Conservation (phyloP, 2,113 vertebrate genomes). For the Piaya cayana region DNA sequence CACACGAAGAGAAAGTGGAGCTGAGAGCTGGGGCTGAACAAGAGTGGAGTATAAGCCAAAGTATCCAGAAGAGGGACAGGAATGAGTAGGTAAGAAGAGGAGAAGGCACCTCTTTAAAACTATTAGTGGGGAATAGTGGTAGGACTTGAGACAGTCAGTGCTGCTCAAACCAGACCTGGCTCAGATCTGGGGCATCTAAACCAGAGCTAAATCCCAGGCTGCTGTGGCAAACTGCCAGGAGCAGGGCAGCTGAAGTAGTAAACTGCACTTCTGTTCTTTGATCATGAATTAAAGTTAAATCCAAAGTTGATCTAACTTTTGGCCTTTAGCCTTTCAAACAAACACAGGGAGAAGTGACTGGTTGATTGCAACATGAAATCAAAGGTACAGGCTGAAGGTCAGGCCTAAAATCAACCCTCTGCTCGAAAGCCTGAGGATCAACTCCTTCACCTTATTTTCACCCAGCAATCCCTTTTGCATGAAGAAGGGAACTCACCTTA, state of each 20-base stretch:
- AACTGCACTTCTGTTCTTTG: constrained; percentile 10
- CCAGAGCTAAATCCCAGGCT: neutral
- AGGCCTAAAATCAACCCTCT: neutral
- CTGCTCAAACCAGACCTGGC: neutral
- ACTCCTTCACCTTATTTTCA: neutral
- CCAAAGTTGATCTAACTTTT: constrained; percentile 43
- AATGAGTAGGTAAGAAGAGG: neutral
- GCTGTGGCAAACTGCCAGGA: neutral
- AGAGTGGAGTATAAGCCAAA: neutral
- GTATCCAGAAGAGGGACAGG: neutral
- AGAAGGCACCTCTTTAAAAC: neutral
- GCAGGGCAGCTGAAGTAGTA: neutral
- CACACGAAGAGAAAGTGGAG: neutral
- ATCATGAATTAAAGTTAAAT: constrained; percentile 49
- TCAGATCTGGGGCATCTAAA: neutral
- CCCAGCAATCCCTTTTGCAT: neutral
- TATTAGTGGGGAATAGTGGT: neutral
- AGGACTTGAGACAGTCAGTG: neutral
- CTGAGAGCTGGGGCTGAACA: neutral
- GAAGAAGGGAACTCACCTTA: neutral
- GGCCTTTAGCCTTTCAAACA: constrained; percentile 29
- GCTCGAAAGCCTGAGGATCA: neutral
- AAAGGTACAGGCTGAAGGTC: constrained; percentile 51
- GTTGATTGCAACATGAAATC: constrained; percentile 47
- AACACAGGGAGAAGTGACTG: neutral